Evolutionary conservation across 2,797 vertebrate genomes (phyloP), one percentile per base, ranked within the genome.

Genomic region (Discoglossus pictus): DNA sequence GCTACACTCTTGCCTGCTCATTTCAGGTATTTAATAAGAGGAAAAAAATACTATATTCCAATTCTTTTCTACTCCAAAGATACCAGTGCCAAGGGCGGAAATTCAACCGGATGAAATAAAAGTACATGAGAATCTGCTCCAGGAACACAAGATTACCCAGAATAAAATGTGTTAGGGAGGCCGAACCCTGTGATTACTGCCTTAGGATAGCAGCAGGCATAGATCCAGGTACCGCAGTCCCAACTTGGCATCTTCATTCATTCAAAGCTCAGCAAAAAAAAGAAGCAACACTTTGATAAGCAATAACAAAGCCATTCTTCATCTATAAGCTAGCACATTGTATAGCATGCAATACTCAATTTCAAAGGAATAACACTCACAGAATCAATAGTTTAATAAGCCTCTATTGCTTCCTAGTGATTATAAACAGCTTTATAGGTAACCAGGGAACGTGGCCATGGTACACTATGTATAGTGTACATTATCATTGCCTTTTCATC

Each of bases 101-200:
- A 66, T 47, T 55, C 31, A 58, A 38, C 21, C 12, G 40, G 31
- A 38, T 56, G 20, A 44, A 58, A 56, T 7, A 56, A 31, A 65
- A 13, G 42, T 56, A 47, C 27, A 55, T 47, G 40, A 44, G 59
- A 61, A 50, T 17, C 12, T 1, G 42, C 34, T 66, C 51, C 53
- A 58, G 34, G 42, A 66, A 66, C 63, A 56, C 27, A 58, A 38
- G 36, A 56, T 65, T 38, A 55, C 56, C 63, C 42, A 56, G 31
- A 58, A 55, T 17, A 11, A 55, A 55, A 54, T 47, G 34, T 13
- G 18, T 55, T n/a, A n/a, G n/a, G 38, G 52, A 55, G 62, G 36
- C 21, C 24, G 55, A 65, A 65, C 42, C 40, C 62, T 47, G 31
- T 65, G 62, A 65, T 65, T 65, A 54, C 42, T 46, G 62, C 62